Percentiles rank a stretch among this genome's conserved stretches.
These are phyloP conservation scores for Scaptomyza tumidula DNA, from an alignment of 2,888 invertebrate genomes.

Conservation along the genomic window DNA sequence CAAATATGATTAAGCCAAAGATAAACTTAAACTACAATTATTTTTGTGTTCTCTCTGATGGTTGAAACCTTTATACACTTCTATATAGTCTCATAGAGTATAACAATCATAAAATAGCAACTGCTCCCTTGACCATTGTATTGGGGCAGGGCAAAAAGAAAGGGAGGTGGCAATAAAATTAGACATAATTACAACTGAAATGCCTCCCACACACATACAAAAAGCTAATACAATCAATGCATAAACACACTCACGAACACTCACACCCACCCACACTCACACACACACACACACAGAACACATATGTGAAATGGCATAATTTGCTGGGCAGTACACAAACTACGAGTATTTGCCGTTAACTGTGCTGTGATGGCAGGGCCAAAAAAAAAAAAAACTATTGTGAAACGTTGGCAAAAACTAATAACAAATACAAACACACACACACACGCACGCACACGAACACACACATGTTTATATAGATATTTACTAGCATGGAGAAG, in stretches of 20 bases:
- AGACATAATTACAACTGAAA: slow-evolving; percentile 73
- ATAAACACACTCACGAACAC: slow-evolving; percentile 20
- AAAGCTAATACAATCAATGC: slow-evolving; percentile 46
- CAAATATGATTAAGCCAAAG: too few relatives aligned
- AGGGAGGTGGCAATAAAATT: slow-evolving; percentile 62
- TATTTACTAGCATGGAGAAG: slow-evolving; percentile 49
- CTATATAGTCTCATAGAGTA: slow-evolving; percentile 6
- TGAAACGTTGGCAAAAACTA: slow-evolving; percentile 62
- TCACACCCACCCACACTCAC: slow-evolving; percentile 14
- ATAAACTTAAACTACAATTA: too few relatives aligned
- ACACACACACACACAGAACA: slow-evolving; percentile 18
- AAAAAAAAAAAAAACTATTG: slow-evolving; percentile 59
- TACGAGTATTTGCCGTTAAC: slow-evolving; percentile 51
- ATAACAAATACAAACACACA: slow-evolving; percentile 47
- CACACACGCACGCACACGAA: slow-evolving; percentile 14
- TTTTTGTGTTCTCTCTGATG: too few relatives aligned
- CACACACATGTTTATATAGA: slow-evolving; percentile 14
- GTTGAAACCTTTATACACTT: not conserved
- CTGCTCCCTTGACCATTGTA: slow-evolving; percentile 9
- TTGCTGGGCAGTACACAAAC: slow-evolving; percentile 66
- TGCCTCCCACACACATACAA: slow-evolving; percentile 23
- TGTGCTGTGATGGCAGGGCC: slow-evolving; percentile 32
- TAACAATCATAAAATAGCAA: slow-evolving; percentile 41
- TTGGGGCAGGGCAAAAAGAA: not conserved
- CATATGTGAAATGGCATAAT: slow-evolving; percentile 65